A percentile compares a stretch with the other conserved stretches of the same genome.
These are phyloP conservation scores for Nothobranchius kuhntae DNA, from an alignment of 2,113 vertebrate genomes.

Conservation along the genomic window DNA sequence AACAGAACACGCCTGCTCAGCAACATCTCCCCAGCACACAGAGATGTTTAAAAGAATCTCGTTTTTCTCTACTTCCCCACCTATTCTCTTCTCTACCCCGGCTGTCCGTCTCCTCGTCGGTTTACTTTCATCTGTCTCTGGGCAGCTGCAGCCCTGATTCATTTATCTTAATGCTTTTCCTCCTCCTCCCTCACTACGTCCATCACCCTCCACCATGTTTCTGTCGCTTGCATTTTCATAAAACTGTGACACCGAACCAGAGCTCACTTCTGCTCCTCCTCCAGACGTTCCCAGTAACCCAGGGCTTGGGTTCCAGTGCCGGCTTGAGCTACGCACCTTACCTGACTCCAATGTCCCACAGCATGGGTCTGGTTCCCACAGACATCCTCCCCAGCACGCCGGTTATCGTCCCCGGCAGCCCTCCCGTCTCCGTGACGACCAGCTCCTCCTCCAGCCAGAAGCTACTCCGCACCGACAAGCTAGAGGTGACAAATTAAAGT, in stretches of 20 bases:
- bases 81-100: neutral
- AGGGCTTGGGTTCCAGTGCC: constrained; percentile 89
- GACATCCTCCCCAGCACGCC: constrained; percentile 92
- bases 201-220: constrained; percentile 7
- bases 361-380: constrained; percentile 95
- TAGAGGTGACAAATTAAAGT: constrained; percentile 86
- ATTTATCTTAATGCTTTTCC: constrained; percentile 5
- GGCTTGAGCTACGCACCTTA: constrained; percentile 96
- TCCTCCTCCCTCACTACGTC: constrained; percentile 1
- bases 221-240: no score
- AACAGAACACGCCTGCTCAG: constrained; percentile 51
- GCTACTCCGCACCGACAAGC: constrained; percentile 96
- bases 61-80: constrained; percentile 18
- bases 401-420: constrained; percentile 94
- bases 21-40: constrained; percentile 27
- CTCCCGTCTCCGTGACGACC: constrained; percentile 85
- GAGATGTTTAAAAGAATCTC: constrained; percentile 31
- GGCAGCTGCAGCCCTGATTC: constrained; percentile 21
- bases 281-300: constrained; percentile 94
- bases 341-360: constrained; percentile 92
- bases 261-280: constrained; percentile 54
- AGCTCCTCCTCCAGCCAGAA: constrained; percentile 92
- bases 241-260: neutral
- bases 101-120: constrained; percentile 16
- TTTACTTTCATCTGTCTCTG: neutral